Conservation (phyloP, 1,140 invertebrate genomes). For the Spodoptera litura region DNA sequence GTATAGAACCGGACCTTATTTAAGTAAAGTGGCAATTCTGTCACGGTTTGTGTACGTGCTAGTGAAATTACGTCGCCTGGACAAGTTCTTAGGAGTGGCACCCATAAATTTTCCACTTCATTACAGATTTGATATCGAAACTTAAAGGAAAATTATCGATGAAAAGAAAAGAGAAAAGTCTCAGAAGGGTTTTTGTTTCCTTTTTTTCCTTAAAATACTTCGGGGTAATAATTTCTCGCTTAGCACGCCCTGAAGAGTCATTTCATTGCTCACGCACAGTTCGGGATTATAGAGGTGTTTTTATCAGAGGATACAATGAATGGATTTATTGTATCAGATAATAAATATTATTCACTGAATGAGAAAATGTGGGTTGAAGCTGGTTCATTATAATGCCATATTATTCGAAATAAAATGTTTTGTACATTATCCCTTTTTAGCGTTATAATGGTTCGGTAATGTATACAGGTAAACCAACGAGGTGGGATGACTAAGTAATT, state of each 20-base stretch:
- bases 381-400: conserved; percentile 9
- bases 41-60: conserved; percentile 1
- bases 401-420: conserved; percentile 32
- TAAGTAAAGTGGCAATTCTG: conserved; percentile 1
- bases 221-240: conserved; percentile 66
- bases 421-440: not conserved
- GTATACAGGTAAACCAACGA: not conserved
- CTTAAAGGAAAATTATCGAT: conserved; percentile 58
- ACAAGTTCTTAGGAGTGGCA: conserved; percentile 22
- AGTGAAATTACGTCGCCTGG: conserved; percentile 24
- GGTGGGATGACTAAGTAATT: conserved; percentile 20
- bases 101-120: conserved; percentile 50
- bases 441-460: not conserved
- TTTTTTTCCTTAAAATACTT: conserved; percentile 68
- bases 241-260: conserved; percentile 68
- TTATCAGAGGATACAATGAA: conserved; percentile 54
- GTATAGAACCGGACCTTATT: not conserved
- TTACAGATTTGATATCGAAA: conserved; percentile 54
- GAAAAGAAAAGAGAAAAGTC: conserved; percentile 27
- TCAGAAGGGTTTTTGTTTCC: conserved; percentile 62
- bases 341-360: conserved; percentile 50
- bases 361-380: conserved; percentile 42
- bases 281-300: conserved; percentile 56
- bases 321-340: conserved; percentile 56
- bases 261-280: conserved; percentile 55